These are phyloP conservation scores for Leucophenga montana DNA, from an alignment of 2,888 invertebrate species.

Conservation along the genomic window DNA sequence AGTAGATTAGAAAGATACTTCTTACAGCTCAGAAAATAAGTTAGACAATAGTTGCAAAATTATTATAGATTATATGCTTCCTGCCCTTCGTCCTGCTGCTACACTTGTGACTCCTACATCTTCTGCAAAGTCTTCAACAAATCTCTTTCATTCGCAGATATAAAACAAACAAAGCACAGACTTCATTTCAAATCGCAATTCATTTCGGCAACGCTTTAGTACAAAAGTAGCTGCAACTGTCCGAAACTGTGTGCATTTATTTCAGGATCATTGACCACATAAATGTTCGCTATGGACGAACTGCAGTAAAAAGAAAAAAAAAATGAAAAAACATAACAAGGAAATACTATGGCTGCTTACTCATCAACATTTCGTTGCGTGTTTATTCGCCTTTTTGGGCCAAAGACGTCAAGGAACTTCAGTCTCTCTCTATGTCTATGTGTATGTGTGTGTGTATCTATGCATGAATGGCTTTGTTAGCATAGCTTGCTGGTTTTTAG, in stretches of 20 bases:
- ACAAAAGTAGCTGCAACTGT: conserved; percentile 41
- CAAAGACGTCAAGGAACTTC: conserved; percentile 1
- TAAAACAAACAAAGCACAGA: conserved; percentile 22
- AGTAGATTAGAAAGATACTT: too few relatives aligned
- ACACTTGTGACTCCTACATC: too few relatives aligned
- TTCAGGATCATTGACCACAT: conserved; percentile 63
- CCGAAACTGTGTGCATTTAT: conserved; percentile 38
- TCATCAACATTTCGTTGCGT: neutral
- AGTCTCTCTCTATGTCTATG: too few relatives aligned
- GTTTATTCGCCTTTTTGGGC: neutral
- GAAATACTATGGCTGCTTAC: conserved; percentile 4
- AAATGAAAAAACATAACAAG: too few relatives aligned
- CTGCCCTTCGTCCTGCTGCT: too few relatives aligned
- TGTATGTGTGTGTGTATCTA: too few relatives aligned
- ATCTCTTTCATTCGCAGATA: conserved; percentile 19
- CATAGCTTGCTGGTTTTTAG: conserved; percentile 14
- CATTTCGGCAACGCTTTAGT: conserved; percentile 37
- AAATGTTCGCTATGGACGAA: conserved; percentile 56
- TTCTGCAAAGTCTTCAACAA: too few relatives aligned
- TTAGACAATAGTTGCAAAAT: too few relatives aligned
- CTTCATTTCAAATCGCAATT: conserved; percentile 7
- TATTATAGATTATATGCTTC: too few relatives aligned
- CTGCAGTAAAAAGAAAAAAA: neutral
- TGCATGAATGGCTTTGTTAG: conserved; percentile 1
- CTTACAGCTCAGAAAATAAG: too few relatives aligned